phyloP scores from a whole-genome alignment of 2,797 vertebrate species.

The Ceryle rudis region DNA sequence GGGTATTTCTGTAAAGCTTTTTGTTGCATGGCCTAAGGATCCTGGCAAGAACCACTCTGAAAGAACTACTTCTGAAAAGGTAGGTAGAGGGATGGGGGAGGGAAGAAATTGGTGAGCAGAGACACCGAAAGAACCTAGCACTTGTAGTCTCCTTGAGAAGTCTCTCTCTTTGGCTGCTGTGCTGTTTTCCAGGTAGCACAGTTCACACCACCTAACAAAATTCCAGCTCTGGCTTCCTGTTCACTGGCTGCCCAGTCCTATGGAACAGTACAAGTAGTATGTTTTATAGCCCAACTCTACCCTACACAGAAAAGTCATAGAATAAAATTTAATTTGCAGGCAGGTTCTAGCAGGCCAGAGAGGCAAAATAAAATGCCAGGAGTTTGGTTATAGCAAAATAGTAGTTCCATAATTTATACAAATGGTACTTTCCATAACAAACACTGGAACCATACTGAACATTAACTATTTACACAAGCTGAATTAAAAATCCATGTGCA shows the following conservation, averaged over 20 bases:
- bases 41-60: background rate
- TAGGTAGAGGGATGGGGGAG: background rate
- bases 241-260: background rate
- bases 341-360: slow-evolving; percentile 54
- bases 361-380: slow-evolving; percentile 22
- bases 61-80: background rate
- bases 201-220: slow-evolving; percentile 29
- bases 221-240: slow-evolving; percentile 25
- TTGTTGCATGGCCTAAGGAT: background rate
- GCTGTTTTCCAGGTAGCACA: slow-evolving; percentile 25
- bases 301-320: background rate
- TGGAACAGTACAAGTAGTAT: background rate
- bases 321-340: slow-evolving; percentile 41
- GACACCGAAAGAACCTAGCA: background rate
- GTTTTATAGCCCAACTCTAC: slow-evolving; percentile 3
- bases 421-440: slow-evolving; percentile 57
- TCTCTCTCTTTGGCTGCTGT: background rate
- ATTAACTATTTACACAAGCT: background rate
- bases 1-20: background rate
- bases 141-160: background rate
- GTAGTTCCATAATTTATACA: slow-evolving; percentile 18
- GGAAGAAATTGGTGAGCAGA: background rate
- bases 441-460: background rate
- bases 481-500: background rate
- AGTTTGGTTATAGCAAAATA: slow-evolving; percentile 32